These are phyloP conservation scores for Sciaenops ocellatus DNA, from an alignment of 2,797 vertebrate genomes.

Conservation along the genomic window DNA sequence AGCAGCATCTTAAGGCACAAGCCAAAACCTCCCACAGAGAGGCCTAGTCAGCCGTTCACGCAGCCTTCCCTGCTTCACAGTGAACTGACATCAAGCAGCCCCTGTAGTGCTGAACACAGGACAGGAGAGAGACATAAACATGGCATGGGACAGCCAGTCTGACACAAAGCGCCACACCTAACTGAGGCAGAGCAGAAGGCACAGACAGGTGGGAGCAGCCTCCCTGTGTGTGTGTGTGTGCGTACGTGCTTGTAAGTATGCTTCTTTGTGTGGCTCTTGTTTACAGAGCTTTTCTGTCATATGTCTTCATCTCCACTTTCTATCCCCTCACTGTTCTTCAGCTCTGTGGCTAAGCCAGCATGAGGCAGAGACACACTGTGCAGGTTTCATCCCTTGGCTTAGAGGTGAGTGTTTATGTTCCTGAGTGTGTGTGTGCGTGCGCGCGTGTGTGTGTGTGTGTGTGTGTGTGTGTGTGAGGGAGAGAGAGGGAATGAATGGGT, in stretches of 20 bases:
- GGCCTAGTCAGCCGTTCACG: constrained; percentile 58
- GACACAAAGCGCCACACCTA: constrained; percentile 65
- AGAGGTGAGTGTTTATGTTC: constrained; percentile 72
- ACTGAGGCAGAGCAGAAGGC: constrained; percentile 38
- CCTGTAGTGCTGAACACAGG: constrained; percentile 53
- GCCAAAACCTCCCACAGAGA: constrained; percentile 54
- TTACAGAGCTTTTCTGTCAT: constrained; percentile 76
- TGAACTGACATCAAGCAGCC: constrained; percentile 64
- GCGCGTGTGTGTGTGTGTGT: constrained; percentile 11
- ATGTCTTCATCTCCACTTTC: constrained; percentile 76
- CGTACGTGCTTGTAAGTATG: constrained; percentile 36
- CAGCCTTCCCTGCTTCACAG: constrained; percentile 39
- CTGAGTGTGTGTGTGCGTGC: constrained; percentile 24
- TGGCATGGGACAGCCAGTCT: constrained; percentile 54
- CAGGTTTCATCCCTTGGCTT: constrained; percentile 77
- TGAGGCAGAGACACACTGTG: constrained; percentile 75
- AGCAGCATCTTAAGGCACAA: constrained; percentile 55
- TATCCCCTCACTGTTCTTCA: constrained; percentile 77
- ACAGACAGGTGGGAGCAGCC: constrained; percentile 34
- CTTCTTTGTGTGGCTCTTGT: constrained; percentile 67
- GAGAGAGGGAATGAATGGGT: not conserved
- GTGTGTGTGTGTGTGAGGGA: not conserved
- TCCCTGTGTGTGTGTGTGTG: not conserved
- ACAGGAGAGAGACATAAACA: constrained; percentile 57
- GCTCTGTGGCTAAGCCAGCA: constrained; percentile 80